phyloP scores from a whole-genome alignment of 2,888 invertebrate genomes.

The Caenorhabditis japonica region DNA sequence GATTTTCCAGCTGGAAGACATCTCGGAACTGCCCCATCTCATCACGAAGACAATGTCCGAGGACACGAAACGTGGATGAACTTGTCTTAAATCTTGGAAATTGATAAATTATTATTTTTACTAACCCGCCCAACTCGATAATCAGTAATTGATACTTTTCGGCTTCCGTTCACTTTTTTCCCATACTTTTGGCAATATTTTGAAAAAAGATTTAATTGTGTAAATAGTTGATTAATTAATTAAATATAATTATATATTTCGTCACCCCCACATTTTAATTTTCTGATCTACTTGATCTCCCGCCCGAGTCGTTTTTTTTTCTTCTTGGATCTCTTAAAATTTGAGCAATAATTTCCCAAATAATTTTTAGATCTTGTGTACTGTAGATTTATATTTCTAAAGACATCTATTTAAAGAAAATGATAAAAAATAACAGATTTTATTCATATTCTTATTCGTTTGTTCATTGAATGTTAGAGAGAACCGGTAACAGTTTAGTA shows the following conservation, averaged over 20 bases:
- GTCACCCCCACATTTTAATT: neutral
- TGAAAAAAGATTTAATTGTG: too few relatives aligned
- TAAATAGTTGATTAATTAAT: constrained; percentile 44
- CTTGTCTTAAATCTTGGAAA: too few relatives aligned
- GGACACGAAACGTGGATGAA: constrained; percentile 66
- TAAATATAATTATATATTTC: too few relatives aligned
- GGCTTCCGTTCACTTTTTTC: neutral
- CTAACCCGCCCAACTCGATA: neutral
- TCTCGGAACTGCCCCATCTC: constrained; percentile 66
- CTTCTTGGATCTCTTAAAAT: neutral
- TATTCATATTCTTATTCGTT: too few relatives aligned
- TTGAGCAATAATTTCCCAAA: constrained; percentile 26
- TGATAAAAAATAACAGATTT: too few relatives aligned
- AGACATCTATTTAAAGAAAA: too few relatives aligned
- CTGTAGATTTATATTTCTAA: too few relatives aligned
- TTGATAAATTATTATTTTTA: constrained; percentile 5
- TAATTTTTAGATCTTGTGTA: constrained; percentile 12
- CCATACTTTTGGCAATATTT: too few relatives aligned
- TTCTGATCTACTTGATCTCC: constrained; percentile 28
- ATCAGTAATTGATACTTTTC: neutral
- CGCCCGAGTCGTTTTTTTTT: neutral
- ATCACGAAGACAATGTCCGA: constrained; percentile 63
- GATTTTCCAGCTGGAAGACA: constrained; percentile 70
- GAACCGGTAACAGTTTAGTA: constrained; percentile 7
- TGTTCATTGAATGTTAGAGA: too few relatives aligned